Evolutionary conservation across 1,140 invertebrate genomes (phyloP).

Genomic region (Conus ventricosus): DNA sequence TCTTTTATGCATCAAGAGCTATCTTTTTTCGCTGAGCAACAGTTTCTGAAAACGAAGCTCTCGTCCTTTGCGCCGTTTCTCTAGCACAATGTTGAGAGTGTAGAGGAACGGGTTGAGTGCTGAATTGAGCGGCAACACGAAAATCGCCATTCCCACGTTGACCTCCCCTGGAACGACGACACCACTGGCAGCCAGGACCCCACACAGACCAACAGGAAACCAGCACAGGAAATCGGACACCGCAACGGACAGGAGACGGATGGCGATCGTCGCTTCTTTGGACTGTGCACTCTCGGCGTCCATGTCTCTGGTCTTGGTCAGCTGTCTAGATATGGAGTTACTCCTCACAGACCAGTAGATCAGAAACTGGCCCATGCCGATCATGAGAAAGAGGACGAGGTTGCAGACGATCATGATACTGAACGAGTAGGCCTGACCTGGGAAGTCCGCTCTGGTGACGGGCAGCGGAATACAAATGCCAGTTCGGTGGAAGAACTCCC

Average conservation of each 20-base stretch:
- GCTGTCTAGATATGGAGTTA: not conserved
- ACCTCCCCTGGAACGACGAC: not conserved
- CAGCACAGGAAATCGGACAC: constrained; percentile 5
- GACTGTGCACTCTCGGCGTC: not conserved
- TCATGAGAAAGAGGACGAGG: not conserved
- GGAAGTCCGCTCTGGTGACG: not conserved
- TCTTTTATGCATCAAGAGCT: no score
- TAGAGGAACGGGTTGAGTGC: constrained; percentile 3
- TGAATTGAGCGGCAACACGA: constrained; percentile 1
- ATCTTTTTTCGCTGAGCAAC: no score
- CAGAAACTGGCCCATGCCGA: not conserved
- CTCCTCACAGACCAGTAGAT: constrained; percentile 18
- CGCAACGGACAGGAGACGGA: not conserved
- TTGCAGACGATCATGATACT: not conserved
- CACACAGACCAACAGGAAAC: constrained; percentile 1
- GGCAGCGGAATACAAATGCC: constrained; percentile 22
- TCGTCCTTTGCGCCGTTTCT: not conserved
- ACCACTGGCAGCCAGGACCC: not conserved
- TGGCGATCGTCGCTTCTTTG: not conserved
- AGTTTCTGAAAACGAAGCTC: no score
- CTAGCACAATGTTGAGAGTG: not conserved
- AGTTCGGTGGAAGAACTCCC: constrained; percentile 9
- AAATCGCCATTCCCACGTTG: not conserved
- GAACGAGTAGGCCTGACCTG: not conserved
- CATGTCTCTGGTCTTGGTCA: no score